Percentiles rank a stretch among this genome's conserved stretches.
Evolutionary conservation across 2,888 invertebrate species (phyloP).

Genomic region (Bugulina stolonifera): DNA sequence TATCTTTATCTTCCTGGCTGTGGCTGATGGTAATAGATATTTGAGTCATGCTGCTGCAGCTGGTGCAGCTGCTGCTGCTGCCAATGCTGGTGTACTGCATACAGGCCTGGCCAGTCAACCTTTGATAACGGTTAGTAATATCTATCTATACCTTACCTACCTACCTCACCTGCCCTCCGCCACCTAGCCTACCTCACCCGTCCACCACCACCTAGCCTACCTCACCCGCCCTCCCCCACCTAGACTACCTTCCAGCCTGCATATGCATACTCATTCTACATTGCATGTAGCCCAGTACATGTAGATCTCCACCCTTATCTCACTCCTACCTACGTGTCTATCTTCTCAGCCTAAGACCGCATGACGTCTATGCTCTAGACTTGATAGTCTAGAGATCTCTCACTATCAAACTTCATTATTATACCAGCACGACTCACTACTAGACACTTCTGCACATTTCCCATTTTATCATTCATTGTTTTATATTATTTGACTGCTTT

Average conservation of each 20-base stretch:
- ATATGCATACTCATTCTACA: too few species aligned
- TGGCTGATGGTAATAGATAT: conserved; percentile 25
- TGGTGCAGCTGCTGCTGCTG: conserved; percentile 10
- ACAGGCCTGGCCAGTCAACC: conserved; percentile 18
- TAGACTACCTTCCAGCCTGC: neutral
- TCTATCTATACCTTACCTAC: neutral
- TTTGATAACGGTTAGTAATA: conserved; percentile 24
- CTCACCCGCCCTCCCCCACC: neutral
- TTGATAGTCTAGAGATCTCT: too few species aligned
- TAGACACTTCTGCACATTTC: too few species aligned
- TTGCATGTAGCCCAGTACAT: too few species aligned
- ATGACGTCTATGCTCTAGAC: too few species aligned
- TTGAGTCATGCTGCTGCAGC: conserved; percentile 8
- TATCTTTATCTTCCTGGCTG: conserved; percentile 24
- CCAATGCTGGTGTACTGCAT: conserved; percentile 26
- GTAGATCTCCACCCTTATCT: too few species aligned
- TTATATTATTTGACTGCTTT: too few species aligned
- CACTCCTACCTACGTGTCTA: too few species aligned
- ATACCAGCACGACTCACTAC: too few species aligned
- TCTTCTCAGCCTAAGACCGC: too few species aligned
- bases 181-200: neutral
- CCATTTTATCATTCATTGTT: too few species aligned
- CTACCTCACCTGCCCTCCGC: neutral
- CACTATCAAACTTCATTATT: too few species aligned
- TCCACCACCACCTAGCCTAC: neutral